These are phyloP conservation scores for Equus quagga DNA, from an alignment of 2,113 vertebrate genomes.

Conservation along the genomic window DNA sequence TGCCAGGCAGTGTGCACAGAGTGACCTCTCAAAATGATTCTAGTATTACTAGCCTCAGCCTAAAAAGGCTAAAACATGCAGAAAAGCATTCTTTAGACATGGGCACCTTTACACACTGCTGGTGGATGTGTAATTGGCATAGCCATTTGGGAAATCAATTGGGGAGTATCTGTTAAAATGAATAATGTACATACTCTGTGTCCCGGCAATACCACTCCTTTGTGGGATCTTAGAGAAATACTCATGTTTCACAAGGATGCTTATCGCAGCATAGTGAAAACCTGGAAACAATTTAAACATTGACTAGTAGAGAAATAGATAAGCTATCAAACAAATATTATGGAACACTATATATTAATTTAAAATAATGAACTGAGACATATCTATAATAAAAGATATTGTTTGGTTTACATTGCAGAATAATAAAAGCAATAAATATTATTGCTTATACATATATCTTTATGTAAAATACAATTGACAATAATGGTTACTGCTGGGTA, in stretches of 20 bases:
- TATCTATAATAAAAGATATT: background rate
- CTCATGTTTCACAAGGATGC: background rate
- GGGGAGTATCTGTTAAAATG: background rate
- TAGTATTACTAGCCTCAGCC: background rate
- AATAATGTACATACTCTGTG: background rate
- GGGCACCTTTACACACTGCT: background rate
- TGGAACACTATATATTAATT: background rate
- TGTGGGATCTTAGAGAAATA: background rate
- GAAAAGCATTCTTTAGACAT: background rate
- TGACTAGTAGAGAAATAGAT: background rate
- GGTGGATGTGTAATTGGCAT: background rate
- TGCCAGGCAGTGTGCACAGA: background rate
- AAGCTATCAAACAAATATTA: background rate
- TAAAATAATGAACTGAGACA: slow-evolving; percentile 22
- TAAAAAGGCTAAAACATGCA: background rate
- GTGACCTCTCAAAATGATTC: background rate
- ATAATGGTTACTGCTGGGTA: background rate
- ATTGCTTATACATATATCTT: background rate
- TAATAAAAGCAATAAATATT: background rate
- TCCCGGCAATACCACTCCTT: background rate
- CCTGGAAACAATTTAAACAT: background rate
- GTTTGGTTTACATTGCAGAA: background rate
- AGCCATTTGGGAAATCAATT: slow-evolving; percentile 33
- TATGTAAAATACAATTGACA: background rate
- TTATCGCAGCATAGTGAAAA: background rate